These are phyloP conservation scores for Aporophyla nigra DNA, from an alignment of 2,888 invertebrate species.

Conservation along the genomic window DNA sequence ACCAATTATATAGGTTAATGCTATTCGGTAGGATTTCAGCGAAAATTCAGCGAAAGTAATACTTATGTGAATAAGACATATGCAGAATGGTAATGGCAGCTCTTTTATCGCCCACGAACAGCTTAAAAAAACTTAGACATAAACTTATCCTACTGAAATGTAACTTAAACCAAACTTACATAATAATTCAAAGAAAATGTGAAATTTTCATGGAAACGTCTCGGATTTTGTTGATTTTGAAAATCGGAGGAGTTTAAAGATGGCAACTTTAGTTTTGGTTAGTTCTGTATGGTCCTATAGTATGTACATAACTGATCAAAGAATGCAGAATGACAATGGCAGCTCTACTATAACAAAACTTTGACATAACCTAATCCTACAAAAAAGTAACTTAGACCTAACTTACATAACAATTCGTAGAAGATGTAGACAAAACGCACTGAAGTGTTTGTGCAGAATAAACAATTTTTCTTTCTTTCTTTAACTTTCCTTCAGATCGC, in stretches of 20 bases:
- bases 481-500: neutral
- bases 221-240: neutral
- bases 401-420: neutral
- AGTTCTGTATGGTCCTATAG: too few species aligned
- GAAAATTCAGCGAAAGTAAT: neutral
- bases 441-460: too few species aligned
- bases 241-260: too few species aligned
- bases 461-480: too few species aligned
- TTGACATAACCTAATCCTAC: neutral
- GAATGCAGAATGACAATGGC: neutral
- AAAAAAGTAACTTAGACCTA: neutral
- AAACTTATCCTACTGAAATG: neutral
- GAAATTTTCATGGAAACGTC: neutral
- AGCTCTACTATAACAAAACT: neutral
- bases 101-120: conserved; percentile 1
- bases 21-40: too few species aligned
- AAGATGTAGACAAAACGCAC: neutral
- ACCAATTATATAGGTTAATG: neutral
- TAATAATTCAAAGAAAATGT: neutral
- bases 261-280: too few species aligned
- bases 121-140: conserved; percentile 2
- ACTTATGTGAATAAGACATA: neutral
- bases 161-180: neutral
- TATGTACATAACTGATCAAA: too few species aligned
- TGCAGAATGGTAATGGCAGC: conserved; percentile 3